phyloP scores from a whole-genome alignment of 2,113 vertebrate genomes.

The Pitta sordida region DNA sequence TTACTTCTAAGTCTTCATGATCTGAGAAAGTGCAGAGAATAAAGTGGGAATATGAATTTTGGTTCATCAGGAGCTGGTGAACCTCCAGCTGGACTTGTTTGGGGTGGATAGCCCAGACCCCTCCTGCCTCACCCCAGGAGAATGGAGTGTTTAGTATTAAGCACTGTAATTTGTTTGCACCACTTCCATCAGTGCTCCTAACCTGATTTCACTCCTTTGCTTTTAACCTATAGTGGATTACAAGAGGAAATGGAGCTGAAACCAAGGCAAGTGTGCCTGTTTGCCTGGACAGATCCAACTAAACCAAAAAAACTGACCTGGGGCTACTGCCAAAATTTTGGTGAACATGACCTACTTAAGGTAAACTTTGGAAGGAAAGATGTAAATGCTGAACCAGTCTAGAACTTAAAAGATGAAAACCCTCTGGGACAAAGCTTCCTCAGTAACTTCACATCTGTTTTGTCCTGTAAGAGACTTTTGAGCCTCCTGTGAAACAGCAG shows the following conservation, averaged over 20 bases:
- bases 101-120: no score
- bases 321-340: constrained; percentile 76
- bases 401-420: background rate
- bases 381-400: background rate
- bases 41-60: no score
- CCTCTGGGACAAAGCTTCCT: background rate
- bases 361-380: constrained; percentile 50
- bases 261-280: constrained; percentile 80
- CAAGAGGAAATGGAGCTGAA: constrained; percentile 69
- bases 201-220: background rate
- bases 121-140: background rate
- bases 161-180: background rate
- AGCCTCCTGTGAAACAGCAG: background rate
- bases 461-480: background rate
- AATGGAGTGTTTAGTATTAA: background rate
- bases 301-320: constrained; percentile 80
- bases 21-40: no score
- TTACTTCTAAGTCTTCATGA: no score
- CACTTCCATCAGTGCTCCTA: background rate
- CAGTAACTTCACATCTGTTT: background rate
- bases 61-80: no score
- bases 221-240: constrained; percentile 71
- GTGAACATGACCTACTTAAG: constrained; percentile 89
- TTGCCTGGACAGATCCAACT: constrained; percentile 90
- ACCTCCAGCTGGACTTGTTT: background rate